Base-by-base conservation (phyloP, 35 echinoderm and acorn worm species). In the Ophioderma brevispina region DNA sequence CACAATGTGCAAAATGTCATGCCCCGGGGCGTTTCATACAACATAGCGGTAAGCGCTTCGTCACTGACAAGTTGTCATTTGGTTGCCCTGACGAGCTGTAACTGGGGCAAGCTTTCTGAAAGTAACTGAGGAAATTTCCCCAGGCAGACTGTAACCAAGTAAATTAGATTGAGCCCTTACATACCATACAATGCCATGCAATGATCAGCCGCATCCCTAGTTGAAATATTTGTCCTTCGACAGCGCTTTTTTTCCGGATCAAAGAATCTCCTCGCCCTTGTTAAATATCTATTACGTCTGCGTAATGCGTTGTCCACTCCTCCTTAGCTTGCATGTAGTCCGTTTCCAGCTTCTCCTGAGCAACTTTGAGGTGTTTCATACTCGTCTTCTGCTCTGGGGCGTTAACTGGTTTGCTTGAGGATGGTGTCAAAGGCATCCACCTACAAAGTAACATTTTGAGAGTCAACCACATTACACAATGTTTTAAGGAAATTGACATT, bases 311-410 rank as follows among this genome's bases (percentile, higher is more conserved):
- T 92, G 56, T 95, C 35, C 32, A n/a, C n/a, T 99, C 97, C 34
- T 99, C 97, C 75, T 91, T 95, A 28, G 90, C 83, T 19, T 91
- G 97, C 91, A 99, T 91, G 80, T 99, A 99, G 23, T 99, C 94
- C 75, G 89, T 43, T 78, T 99, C 97, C 14, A 99, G 88, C 46
- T 89, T 77, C 32, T 40, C 87, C 37, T 95, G 96, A 25, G 59
- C 59, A 5, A 31, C 30, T 37, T 92, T 95, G 14, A 99, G 56
- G 36, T 82, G 76, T 55, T 93, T 85, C 78, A 91, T 78, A 32
- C 81, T 63, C 31, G 39, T 84, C 75, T 95, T 81, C 77, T 98
- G 93, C 25, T 98, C 93, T 25, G 64, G 30, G 1, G 82, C 89
- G 33, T 55, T 39, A 14, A 98, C 75, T 28, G 41, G 87, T 88